These are phyloP conservation scores for Zygothrica quintamaculata DNA, from an alignment of 2,888 invertebrate species.

Conservation along the genomic window DNA sequence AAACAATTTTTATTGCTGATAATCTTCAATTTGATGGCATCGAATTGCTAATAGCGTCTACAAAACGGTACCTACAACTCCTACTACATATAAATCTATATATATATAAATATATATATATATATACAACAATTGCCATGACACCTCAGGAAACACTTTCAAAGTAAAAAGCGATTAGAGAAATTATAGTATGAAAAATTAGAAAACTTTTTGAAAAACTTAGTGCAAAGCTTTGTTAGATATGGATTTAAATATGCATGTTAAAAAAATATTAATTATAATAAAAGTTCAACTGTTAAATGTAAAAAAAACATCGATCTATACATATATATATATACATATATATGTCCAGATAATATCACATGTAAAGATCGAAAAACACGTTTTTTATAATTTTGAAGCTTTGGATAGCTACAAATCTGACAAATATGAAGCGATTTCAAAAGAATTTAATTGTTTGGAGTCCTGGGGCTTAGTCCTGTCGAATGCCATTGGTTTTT, in stretches of 20 bases:
- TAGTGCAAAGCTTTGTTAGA: slow-evolving; percentile 60
- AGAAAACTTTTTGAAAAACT: slow-evolving; percentile 23
- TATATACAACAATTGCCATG: slow-evolving; percentile 26
- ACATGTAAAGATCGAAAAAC: too few relatives aligned
- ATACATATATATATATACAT: too few relatives aligned
- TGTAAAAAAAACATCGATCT: too few relatives aligned
- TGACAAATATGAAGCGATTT: too few relatives aligned
- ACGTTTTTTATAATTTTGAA: too few relatives aligned
- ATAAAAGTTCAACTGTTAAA: slow-evolving; percentile 71
- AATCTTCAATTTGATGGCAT: slow-evolving; percentile 57
- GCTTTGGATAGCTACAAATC: too few relatives aligned
- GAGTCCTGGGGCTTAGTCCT: too few relatives aligned
- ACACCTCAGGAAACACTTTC: slow-evolving; percentile 70
- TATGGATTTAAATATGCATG: slow-evolving; percentile 58
- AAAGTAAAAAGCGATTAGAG: slow-evolving; percentile 49
- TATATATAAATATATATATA: too few relatives aligned
- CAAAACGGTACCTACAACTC: slow-evolving; percentile 51
- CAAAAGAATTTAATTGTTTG: too few relatives aligned
- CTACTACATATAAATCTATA: too few relatives aligned
- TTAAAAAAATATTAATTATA: slow-evolving; percentile 49
- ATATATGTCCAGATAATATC: too few relatives aligned
- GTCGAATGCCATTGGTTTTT: too few relatives aligned
- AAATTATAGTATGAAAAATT: slow-evolving; percentile 1
- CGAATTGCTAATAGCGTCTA: slow-evolving; percentile 50
- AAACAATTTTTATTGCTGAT: slow-evolving; percentile 51